Percentiles rank a stretch among this genome's conserved stretches.
Conservation (phyloP, 2,888 invertebrate species). For the Pseudanteris insignis region DNA sequence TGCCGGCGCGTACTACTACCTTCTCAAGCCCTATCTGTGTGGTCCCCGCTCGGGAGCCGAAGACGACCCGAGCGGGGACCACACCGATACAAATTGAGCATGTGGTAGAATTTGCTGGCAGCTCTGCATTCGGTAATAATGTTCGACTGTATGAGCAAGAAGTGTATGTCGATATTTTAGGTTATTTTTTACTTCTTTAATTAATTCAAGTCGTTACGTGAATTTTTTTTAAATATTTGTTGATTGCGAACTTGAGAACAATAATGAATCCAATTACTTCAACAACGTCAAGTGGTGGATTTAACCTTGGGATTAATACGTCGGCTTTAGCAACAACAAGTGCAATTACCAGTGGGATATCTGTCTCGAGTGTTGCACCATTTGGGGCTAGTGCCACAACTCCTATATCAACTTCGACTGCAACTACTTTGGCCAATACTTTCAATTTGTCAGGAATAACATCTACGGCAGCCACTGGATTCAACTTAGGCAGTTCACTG, state of each 20-base stretch:
- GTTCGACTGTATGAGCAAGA: too few relatives aligned
- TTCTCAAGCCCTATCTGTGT: too few relatives aligned
- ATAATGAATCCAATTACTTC: slow-evolving; percentile 14
- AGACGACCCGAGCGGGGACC: too few relatives aligned
- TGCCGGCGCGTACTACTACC: too few relatives aligned
- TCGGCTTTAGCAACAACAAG: slow-evolving; percentile 30
- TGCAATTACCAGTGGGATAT: slow-evolving; percentile 8
- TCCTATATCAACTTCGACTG: slow-evolving; percentile 46
- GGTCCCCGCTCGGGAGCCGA: too few relatives aligned
- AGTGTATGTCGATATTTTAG: too few relatives aligned
- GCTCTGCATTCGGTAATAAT: too few relatives aligned
- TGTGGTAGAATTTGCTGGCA: too few relatives aligned
- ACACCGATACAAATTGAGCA: too few relatives aligned
- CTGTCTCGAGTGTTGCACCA: slow-evolving; percentile 21
- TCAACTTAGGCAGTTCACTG: slow-evolving; percentile 49
- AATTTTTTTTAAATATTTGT: background rate
- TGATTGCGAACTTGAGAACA: background rate
- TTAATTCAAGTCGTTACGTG: too few relatives aligned
- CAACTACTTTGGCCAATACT: slow-evolving; percentile 46
- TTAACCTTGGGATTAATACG: slow-evolving; percentile 47
- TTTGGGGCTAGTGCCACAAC: slow-evolving; percentile 49
- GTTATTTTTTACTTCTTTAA: too few relatives aligned
- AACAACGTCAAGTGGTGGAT: slow-evolving; percentile 47
- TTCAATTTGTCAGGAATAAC: slow-evolving; percentile 49
- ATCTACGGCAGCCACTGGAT: slow-evolving; percentile 49